These are phyloP conservation scores for Cephalopachus bancanus DNA, from an alignment of 2,797 vertebrate species.

Conservation along the genomic window DNA sequence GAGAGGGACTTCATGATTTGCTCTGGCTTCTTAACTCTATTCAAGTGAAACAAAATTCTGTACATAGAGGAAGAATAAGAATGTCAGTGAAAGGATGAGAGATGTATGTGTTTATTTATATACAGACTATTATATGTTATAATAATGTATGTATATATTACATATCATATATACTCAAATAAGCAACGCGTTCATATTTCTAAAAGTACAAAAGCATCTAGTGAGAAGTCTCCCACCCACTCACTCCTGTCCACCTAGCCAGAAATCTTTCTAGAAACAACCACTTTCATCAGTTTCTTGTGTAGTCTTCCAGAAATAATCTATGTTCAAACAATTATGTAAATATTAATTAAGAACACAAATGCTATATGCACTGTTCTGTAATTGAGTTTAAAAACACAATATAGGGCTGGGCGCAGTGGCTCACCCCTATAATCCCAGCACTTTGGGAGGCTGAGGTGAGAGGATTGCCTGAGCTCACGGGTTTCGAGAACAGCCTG, in stretches of 20 bases:
- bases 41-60: background rate
- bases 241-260: background rate
- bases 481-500: too few species aligned
- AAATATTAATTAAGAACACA: conserved; percentile 14
- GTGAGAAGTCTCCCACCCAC: background rate
- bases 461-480: too few species aligned
- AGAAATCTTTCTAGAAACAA: background rate
- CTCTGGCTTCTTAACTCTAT: background rate
- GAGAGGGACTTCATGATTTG: background rate
- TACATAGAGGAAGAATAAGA: background rate
- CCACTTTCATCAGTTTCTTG: background rate
- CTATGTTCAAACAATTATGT: background rate
- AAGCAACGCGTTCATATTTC: background rate
- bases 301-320: background rate
- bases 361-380: background rate
- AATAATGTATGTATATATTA: background rate
- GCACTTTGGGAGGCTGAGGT: too few species aligned
- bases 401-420: too few species aligned
- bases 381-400: background rate
- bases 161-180: background rate
- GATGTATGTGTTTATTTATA: background rate
- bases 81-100: background rate
- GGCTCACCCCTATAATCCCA: too few species aligned
- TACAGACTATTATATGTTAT: background rate
- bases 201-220: background rate